These are phyloP conservation scores for Gambelia wislizenii DNA, from an alignment of 2,797 vertebrate species.

Conservation along the genomic window DNA sequence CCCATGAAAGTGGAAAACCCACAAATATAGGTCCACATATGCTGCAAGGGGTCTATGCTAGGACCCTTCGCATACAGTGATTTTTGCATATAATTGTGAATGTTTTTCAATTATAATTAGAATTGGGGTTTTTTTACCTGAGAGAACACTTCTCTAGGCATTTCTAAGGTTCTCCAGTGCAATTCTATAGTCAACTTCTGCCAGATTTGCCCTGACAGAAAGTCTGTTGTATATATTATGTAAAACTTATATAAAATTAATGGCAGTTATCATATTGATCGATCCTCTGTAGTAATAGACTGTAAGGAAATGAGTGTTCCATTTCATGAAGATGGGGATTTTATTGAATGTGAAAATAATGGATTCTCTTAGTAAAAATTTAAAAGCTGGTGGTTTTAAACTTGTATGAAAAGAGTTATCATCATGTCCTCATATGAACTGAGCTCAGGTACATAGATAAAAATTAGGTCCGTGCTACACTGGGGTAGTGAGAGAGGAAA, in stretches of 20 bases:
- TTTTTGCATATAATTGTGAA: no score
- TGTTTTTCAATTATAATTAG: no score
- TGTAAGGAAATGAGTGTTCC: slow-evolving; percentile 48
- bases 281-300: slow-evolving; percentile 47
- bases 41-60: no score
- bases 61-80: no score
- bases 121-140: no score
- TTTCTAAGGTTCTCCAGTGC: no score
- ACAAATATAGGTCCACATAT: no score
- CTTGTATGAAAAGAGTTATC: neutral
- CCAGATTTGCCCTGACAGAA: neutral
- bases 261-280: slow-evolving; percentile 57
- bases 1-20: no score
- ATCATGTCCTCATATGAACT: neutral
- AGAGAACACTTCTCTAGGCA: no score
- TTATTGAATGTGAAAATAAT: slow-evolving; percentile 46
- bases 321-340: slow-evolving; percentile 42
- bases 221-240: slow-evolving; percentile 40
- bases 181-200: no score
- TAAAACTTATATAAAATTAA: slow-evolving; percentile 46
- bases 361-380: slow-evolving; percentile 19
- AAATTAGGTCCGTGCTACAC: neutral
- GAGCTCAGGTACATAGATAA: neutral
- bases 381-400: neutral
- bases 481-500: neutral